Evolutionary conservation across 2,113 vertebrate species (phyloP), one percentile per base, ranked within the genome.

Genomic region (Otus sunia): DNA sequence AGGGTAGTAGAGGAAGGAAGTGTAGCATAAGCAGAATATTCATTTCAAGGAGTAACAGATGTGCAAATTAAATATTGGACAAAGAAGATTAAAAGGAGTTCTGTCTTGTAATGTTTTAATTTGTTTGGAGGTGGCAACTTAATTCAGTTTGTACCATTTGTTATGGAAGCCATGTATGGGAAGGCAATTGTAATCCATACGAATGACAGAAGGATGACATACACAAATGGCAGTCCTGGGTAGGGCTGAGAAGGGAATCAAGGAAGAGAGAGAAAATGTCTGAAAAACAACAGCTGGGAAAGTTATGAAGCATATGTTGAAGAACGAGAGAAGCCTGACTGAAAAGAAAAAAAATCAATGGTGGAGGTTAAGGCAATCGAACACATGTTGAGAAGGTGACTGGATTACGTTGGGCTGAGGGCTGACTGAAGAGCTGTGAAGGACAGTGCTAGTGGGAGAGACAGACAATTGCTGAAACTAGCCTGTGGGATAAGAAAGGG

Each of bases 131-230:
- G 25, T 0, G 0, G 37, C 52, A 95, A 52, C 67, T 86, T 79
- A 91, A 87, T 91, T 86, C 36, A 43, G 41, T 85, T 84, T 49
- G 39, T 77, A 29, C 12, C 39, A n/a, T 80, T 92, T 91, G 43
- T 92, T 92, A 62, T 1, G 2, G 67, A 79, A 76, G 20, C 15
- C 1, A 2, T 41, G 10, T 67, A 90, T 91, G 56, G 49, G 49
- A 95, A 95, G 49, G 56, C 39, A 60, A 22, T 87, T 81, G 64
- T 55, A 80, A n/a, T 39, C 59, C 56, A 17, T 72, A 47, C 37
- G 69, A 96, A 30, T 90, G 77, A 60, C 93, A 95, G 94, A 79
- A 92, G 91, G 80, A 85, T 68, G 69, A 75, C 80, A 79, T 7
- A 71, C 32, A 79, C 19, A 90, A 90, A 56, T 84, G 69, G 75